phyloP scores from a whole-genome alignment of 1,140 invertebrate species.

The Drosophila grimshawi region DNA sequence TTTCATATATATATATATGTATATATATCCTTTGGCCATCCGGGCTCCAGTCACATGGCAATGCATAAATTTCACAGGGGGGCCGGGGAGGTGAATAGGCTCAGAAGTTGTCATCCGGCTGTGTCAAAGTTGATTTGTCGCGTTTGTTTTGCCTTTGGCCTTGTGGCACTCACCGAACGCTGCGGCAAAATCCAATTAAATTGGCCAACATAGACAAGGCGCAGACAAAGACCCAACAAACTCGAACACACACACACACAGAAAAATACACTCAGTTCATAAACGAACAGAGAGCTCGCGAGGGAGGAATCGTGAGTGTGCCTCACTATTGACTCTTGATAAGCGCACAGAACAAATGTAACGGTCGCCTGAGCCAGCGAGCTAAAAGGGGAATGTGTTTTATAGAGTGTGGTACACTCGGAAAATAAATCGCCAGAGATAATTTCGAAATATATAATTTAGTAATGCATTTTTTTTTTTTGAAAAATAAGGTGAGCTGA shows the following conservation, averaged over 20 bases:
- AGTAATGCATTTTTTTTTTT: no score
- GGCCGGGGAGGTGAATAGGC: background rate
- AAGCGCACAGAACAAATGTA: slow-evolving; percentile 59
- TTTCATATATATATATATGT: background rate
- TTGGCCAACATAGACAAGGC: slow-evolving; percentile 42
- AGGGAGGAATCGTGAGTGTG: background rate
- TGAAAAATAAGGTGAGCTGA: no score
- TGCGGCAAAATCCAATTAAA: slow-evolving; percentile 63
- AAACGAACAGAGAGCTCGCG: slow-evolving; percentile 1
- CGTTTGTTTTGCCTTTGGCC: slow-evolving; percentile 20
- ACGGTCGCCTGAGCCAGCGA: slow-evolving; percentile 55
- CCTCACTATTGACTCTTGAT: slow-evolving; percentile 36
- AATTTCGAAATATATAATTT: no score
- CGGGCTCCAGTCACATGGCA: background rate
- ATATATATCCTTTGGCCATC: background rate
- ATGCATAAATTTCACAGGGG: slow-evolving; percentile 16
- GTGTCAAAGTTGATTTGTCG: slow-evolving; percentile 35
- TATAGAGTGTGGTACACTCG: slow-evolving; percentile 8
- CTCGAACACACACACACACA: slow-evolving; percentile 4
- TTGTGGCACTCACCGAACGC: background rate
- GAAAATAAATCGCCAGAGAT: no score
- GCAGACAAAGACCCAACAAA: slow-evolving; percentile 32
- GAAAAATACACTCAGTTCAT: background rate
- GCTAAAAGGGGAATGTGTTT: background rate
- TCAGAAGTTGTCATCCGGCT: slow-evolving; percentile 1